Percentiles rank a stretch among this genome's conserved stretches.
phyloP scores from a whole-genome alignment of 2,888 invertebrate species.

The Cinara cedri region DNA sequence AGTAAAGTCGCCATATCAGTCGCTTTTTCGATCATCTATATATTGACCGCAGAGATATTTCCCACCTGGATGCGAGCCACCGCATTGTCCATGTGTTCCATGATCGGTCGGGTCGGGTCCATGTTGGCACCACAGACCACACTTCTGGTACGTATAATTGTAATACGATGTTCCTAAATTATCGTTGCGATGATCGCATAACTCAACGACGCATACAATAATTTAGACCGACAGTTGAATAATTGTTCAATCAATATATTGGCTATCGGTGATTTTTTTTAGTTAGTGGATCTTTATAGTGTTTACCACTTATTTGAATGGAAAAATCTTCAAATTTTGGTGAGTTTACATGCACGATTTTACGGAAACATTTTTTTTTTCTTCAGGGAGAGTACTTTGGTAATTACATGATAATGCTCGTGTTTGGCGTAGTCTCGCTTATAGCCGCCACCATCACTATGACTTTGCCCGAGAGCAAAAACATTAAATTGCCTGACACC shows the following conservation, averaged over 20 bases:
- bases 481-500: slow-evolving; percentile 71
- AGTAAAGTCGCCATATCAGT: slow-evolving; percentile 64
- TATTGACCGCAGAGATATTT: slow-evolving; percentile 64
- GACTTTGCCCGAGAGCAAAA: slow-evolving; percentile 73
- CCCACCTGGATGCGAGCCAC: slow-evolving; percentile 61
- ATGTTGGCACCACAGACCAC: slow-evolving; percentile 62
- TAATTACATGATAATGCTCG: slow-evolving; percentile 66
- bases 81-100: slow-evolving; percentile 61
- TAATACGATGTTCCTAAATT: too few relatives aligned
- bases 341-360: too few relatives aligned
- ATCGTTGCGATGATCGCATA: too few relatives aligned
- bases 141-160: slow-evolving; percentile 60
- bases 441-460: slow-evolving; percentile 70
- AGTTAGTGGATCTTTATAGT: too few relatives aligned
- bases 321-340: too few relatives aligned
- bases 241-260: too few relatives aligned
- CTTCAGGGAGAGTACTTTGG: slow-evolving; percentile 58
- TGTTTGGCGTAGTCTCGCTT: slow-evolving; percentile 70
- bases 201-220: too few relatives aligned
- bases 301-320: too few relatives aligned
- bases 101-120: slow-evolving; percentile 61
- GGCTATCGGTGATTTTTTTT: too few relatives aligned
- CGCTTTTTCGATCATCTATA: slow-evolving; percentile 63
- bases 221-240: too few relatives aligned
- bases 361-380: too few relatives aligned